Evolutionary conservation across 2,113 vertebrate genomes (phyloP).

Genomic region (Marcusenius ussheri): DNA sequence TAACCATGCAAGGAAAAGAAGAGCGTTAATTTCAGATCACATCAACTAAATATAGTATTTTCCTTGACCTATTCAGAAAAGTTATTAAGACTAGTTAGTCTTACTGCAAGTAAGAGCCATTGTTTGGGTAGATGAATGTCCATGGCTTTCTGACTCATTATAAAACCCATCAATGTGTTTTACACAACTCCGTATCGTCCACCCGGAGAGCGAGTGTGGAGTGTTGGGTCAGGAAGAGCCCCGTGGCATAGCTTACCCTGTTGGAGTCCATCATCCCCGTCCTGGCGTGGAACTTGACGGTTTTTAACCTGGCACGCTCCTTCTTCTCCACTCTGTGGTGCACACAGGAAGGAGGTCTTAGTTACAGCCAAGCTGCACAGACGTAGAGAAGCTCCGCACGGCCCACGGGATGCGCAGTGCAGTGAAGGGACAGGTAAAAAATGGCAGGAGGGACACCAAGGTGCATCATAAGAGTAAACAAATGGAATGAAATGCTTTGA

Average conservation of each 20-base stretch:
- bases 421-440: neutral
- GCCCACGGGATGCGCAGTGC: neutral
- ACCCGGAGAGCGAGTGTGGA: neutral
- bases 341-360: neutral
- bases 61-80: neutral
- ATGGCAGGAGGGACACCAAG: neutral
- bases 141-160: neutral
- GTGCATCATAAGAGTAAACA: neutral
- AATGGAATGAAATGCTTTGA: neutral
- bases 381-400: neutral
- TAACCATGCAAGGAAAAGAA: neutral
- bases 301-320: conserved; percentile 74
- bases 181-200: neutral
- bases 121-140: neutral
- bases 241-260: conserved; percentile 57
- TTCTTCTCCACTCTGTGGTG: conserved; percentile 59
- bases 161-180: neutral
- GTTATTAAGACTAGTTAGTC: neutral
- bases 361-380: neutral
- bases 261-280: conserved; percentile 76
- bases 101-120: neutral
- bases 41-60: neutral
- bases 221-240: neutral
- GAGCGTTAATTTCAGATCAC: neutral
- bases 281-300: conserved; percentile 73